Evolutionary conservation across 2,113 vertebrate species (phyloP).

Genomic region (Pipa parva): DNA sequence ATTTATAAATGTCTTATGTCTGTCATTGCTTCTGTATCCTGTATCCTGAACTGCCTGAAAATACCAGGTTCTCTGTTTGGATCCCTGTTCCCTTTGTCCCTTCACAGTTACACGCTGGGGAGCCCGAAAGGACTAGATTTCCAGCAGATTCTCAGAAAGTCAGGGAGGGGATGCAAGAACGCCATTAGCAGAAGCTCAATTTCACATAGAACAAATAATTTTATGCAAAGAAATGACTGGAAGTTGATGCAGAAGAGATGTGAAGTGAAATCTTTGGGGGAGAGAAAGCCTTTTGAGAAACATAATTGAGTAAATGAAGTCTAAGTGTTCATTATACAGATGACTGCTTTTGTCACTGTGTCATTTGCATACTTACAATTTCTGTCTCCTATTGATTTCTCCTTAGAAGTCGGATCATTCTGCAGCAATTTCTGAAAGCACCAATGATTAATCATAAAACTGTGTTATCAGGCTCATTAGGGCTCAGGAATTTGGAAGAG

Average conservation of each 20-base stretch:
- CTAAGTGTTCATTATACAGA: constrained; percentile 42
- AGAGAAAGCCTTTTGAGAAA: constrained; percentile 41
- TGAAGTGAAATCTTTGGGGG: constrained; percentile 39
- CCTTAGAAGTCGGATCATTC: constrained; percentile 35
- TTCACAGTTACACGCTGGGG: not conserved
- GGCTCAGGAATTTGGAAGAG: constrained; percentile 21
- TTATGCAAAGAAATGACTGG: constrained; percentile 34
- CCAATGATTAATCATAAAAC: constrained; percentile 40
- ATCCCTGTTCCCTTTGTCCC: constrained; percentile 4
- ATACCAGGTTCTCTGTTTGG: not conserved
- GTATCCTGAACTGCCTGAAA: not conserved
- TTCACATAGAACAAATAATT: constrained; percentile 39
- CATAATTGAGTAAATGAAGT: constrained; percentile 41
- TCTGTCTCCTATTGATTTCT: constrained; percentile 40
- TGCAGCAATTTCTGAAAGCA: constrained; percentile 33
- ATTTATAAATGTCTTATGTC: not conserved
- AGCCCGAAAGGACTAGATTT: constrained; percentile 11
- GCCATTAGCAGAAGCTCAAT: constrained; percentile 37
- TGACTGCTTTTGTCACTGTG: constrained; percentile 39
- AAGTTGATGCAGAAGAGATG: constrained; percentile 34
- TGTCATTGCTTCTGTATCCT: not conserved
- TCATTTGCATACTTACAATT: constrained; percentile 38
- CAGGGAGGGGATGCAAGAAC: constrained; percentile 8
- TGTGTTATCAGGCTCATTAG: constrained; percentile 35
- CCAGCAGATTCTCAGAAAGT: constrained; percentile 14